Base-by-base conservation (phyloP, 2,797 vertebrate species). In the Coluber constrictor region DNA sequence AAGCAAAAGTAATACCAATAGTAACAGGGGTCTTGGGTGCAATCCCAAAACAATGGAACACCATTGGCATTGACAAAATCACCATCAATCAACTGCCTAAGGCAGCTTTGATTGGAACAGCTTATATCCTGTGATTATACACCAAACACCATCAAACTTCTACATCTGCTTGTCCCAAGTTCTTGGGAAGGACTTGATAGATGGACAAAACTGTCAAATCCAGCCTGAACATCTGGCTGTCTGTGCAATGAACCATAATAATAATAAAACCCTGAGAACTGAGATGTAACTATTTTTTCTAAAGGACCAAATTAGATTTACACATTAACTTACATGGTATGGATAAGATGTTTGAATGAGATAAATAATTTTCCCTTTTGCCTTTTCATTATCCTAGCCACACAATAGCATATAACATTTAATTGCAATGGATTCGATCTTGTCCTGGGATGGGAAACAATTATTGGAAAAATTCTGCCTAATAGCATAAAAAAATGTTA, bases 351-450 rank as follows among this genome's bases (percentile, higher is more conserved):
- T 90, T 86, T 94, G 94, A 95, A 92, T 1, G 0, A 92, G 87
- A 92, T 96, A 92, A 95, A 95, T 94, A 91, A 96, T 13, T 8
- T 59, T 16, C 5, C 93, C 94, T 96, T 70, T 93, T 83, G 7
- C 60, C 5, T 94, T 94, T 96, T 70, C 92, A 74, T 12, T 74
- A 66, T 1, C 95, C 94, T 94, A 93, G 92, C 90, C 23, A 94
- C 89, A 20, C 94, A 87, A 60, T 29, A 90, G 37, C 4, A 97
- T 97, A 97, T 97, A 96, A 98, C 97, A 98, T 97, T 97, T 96
- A 98, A 98, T 97, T 96, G 96, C 96, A 96, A 97, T 95, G 96
- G 96, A 96, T 97, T 97, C 93, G 96, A 95, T 95, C 94, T 92
- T 89, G 92, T 93, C 95, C 91, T 97, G 96, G 97, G 94, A 93